Evolutionary conservation across 2,888 invertebrate species (phyloP).

Genomic region (Trichogramma evanescens): DNA sequence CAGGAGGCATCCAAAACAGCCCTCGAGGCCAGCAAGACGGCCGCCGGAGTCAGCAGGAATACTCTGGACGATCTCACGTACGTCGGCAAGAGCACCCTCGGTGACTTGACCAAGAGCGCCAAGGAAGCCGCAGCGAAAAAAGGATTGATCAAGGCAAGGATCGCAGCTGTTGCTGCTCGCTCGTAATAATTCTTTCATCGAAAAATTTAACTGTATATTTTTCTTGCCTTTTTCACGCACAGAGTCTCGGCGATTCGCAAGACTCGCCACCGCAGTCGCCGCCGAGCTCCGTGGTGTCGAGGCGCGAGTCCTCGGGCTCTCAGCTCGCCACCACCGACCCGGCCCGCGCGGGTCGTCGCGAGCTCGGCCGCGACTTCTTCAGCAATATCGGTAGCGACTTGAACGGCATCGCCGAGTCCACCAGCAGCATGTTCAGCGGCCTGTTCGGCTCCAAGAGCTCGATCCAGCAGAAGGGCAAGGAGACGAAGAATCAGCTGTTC

Average conservation of each 20-base stretch:
- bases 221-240: slow-evolving; percentile 15
- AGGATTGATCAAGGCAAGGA: slow-evolving; percentile 67
- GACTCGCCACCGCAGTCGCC: slow-evolving; percentile 39
- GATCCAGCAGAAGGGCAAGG: slow-evolving; percentile 46
- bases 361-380: slow-evolving; percentile 74
- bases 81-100: slow-evolving; percentile 82
- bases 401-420: slow-evolving; percentile 87
- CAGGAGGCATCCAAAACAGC: slow-evolving; percentile 81
- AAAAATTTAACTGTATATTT: not conserved
- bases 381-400: slow-evolving; percentile 87
- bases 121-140: slow-evolving; percentile 82
- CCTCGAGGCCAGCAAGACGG: slow-evolving; percentile 78
- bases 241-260: slow-evolving; percentile 50
- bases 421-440: slow-evolving; percentile 89
- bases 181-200: not conserved
- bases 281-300: slow-evolving; percentile 32
- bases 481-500: slow-evolving; percentile 54
- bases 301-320: slow-evolving; percentile 55
- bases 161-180: not conserved
- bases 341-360: slow-evolving; percentile 46
- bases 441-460: slow-evolving; percentile 66
- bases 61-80: slow-evolving; percentile 83
- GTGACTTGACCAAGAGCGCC: slow-evolving; percentile 85
- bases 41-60: slow-evolving; percentile 80
- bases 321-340: slow-evolving; percentile 59